These are phyloP conservation scores for Crypturellus tataupa DNA, from an alignment of 2,797 vertebrate species.

Conservation along the genomic window DNA sequence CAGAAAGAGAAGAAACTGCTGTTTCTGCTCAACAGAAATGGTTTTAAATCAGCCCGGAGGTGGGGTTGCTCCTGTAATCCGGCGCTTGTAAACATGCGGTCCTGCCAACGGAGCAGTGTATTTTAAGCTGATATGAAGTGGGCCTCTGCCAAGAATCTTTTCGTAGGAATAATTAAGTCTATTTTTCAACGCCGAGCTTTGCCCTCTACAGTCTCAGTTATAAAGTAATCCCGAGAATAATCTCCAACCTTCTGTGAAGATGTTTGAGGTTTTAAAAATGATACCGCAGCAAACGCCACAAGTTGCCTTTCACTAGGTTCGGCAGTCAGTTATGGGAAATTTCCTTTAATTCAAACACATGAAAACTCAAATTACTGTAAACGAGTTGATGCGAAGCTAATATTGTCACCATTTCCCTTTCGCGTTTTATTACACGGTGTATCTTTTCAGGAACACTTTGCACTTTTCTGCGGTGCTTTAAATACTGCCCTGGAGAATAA, in stretches of 20 bases:
- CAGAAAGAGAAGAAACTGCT: not conserved
- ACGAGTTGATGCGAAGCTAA: slow-evolving; percentile 27
- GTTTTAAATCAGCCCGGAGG: slow-evolving; percentile 64
- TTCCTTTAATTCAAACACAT: not conserved
- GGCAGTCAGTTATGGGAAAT: not conserved
- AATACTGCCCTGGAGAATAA: slow-evolving; percentile 59
- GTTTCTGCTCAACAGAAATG: slow-evolving; percentile 61
- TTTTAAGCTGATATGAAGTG: slow-evolving; percentile 58
- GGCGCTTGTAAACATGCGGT: slow-evolving; percentile 53
- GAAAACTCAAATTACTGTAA: slow-evolving; percentile 43
- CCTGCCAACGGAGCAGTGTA: slow-evolving; percentile 28
- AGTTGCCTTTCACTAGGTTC: not conserved
- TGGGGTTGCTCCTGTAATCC: slow-evolving; percentile 64
- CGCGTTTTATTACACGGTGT: slow-evolving; percentile 22
- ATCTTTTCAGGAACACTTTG: slow-evolving; percentile 61
- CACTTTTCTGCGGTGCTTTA: slow-evolving; percentile 68
- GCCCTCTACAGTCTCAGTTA: not conserved
- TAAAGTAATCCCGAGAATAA: slow-evolving; percentile 53
- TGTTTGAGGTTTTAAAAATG: slow-evolving; percentile 16
- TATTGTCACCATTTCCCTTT: slow-evolving; percentile 19
- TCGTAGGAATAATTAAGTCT: slow-evolving; percentile 56
- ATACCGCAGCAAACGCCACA: not conserved
- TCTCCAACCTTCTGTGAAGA: slow-evolving; percentile 2
- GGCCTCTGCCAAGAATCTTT: slow-evolving; percentile 45
- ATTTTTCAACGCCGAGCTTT: slow-evolving; percentile 65